Evolutionary conservation across 2,888 invertebrate genomes (phyloP).

Genomic region (Yponomeuta sedellus): DNA sequence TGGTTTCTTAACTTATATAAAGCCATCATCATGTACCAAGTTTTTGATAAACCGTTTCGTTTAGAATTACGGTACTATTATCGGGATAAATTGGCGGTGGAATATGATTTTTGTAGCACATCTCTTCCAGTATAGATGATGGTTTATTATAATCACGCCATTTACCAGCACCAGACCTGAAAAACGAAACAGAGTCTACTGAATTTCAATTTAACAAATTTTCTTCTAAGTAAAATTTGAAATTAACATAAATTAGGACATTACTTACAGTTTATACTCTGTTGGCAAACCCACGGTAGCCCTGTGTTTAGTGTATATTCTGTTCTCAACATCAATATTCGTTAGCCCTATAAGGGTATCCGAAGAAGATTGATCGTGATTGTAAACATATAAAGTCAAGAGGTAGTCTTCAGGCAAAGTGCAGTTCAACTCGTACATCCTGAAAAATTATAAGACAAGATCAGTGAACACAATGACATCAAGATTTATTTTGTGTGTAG

Average conservation of each 20-base stretch:
- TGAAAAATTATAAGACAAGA: background rate
- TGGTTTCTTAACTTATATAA: too few relatives aligned
- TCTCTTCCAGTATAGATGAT: conserved; percentile 80
- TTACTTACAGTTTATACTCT: background rate
- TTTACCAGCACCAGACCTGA: conserved; percentile 77
- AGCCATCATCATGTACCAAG: background rate
- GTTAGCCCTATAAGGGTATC: background rate
- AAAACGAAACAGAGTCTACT: too few relatives aligned
- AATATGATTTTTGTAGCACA: conserved; percentile 81
- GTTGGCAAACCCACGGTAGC: background rate
- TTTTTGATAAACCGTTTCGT: background rate
- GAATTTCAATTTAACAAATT: too few relatives aligned
- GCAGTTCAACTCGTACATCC: background rate
- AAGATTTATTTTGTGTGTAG: too few relatives aligned
- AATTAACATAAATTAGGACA: background rate
- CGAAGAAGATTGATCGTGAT: background rate
- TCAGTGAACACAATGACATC: too few relatives aligned
- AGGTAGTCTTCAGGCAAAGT: background rate
- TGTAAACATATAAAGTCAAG: background rate
- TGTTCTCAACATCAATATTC: background rate
- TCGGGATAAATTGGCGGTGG: conserved; percentile 41
- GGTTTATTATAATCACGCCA: conserved; percentile 89
- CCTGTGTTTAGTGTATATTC: background rate
- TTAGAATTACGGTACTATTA: conserved; percentile 30
- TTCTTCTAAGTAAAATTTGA: background rate